Evolutionary conservation across 2,113 vertebrate species (phyloP).

Genomic region (Hepsetus odoe): DNA sequence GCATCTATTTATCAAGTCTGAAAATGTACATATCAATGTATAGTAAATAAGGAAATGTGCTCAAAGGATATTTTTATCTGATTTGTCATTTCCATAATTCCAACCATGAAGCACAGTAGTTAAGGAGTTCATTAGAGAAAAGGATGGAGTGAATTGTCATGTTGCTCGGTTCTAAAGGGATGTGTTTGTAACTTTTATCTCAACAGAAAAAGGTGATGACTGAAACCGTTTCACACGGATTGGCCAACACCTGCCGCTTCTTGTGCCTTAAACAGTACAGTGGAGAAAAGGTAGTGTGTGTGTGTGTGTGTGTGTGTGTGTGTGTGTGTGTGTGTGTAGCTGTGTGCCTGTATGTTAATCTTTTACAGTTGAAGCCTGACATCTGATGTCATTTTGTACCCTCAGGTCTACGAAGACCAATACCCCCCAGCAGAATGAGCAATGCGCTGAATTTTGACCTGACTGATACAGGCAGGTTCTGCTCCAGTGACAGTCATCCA

Average conservation of each 20-base stretch:
- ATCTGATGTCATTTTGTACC: not conserved
- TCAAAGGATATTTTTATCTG: no score
- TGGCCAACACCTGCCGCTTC: conserved; percentile 91
- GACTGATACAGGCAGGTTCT: conserved; percentile 93
- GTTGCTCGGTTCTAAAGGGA: no score
- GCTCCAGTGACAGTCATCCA: conserved; percentile 91
- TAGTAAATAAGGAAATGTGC: no score
- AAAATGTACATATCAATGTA: no score
- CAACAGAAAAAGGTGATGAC: conserved; percentile 86
- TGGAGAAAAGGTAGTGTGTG: conserved; percentile 86
- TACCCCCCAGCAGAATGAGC: conserved; percentile 89
- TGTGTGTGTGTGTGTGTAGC: not conserved
- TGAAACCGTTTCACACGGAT: conserved; percentile 93
- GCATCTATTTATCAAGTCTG: no score
- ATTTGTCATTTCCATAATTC: no score
- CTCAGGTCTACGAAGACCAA: conserved; percentile 84
- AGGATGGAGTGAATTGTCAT: no score
- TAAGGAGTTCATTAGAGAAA: no score
- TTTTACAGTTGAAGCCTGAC: not conserved
- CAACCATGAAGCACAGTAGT: no score
- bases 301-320: not conserved
- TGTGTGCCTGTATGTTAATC: not conserved
- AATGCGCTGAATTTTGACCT: conserved; percentile 94
- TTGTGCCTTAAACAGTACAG: conserved; percentile 96
- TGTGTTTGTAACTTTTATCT: conserved; percentile 11